Evolutionary conservation across 2,888 invertebrate species (phyloP), one percentile per base, ranked within the genome.

Genomic region (Himalopsyche tibetana): DNA sequence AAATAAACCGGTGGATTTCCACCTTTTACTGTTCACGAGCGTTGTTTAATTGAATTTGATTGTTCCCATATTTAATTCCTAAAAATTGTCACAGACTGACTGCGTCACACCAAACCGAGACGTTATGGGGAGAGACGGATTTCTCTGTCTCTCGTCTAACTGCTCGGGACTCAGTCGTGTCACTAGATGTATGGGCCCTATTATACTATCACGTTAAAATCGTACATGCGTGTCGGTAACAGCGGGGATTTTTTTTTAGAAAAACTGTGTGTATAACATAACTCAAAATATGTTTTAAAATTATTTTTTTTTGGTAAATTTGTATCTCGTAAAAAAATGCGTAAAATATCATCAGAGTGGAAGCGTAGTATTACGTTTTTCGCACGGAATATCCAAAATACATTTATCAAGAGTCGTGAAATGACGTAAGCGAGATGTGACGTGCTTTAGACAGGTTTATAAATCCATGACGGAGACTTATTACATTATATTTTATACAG

Each of bases 381-480:
- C 74, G 74, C 74, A 38, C 74, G 74, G 38, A 74, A 74, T 74
- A 74, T 74, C 74, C 74, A 36, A 74, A 74, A 74, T 74, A 74
- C 74, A 74, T 74, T 74, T 74, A 74, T 74, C 74, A 74, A 38
- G 74, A 74, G 74, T 74, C 74, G 74, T 74, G 28, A 74, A 74
- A 74, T 74, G 74, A 74, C 74, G 74, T 74, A 74, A 74, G 74
- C 74, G 74, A 74, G 74, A 36, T 74, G 28, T 74, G 74, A 74
- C 74, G 36, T 74, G 36, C 38, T 74, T 74, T 12, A 74, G 74
- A 74, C 74, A 74, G 74, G 74, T 74, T 74, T 74, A 74, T 74
- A 74, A 74, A 74, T 74, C 74, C 74, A 74, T 36, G 74, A 74
- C 74, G 74, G 74, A 74, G 74, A 74, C 74, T 74, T 74, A 74